Percentiles rank a stretch among this genome's conserved stretches.
Conservation (phyloP, 2,113 vertebrate genomes). For the Nansenia antarctica region DNA sequence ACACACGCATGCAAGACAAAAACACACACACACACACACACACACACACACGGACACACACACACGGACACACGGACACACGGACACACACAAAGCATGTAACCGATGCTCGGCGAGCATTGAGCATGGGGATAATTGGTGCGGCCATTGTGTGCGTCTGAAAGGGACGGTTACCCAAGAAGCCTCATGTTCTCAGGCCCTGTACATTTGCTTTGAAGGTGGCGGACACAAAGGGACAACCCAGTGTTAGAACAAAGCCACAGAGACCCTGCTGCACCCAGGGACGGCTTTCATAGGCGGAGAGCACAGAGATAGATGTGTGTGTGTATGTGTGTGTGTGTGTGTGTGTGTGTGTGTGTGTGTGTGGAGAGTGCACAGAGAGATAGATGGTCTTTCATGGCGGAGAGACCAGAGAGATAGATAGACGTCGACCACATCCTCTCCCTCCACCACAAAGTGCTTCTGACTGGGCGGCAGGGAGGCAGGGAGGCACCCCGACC, state of each 20-base stretch:
- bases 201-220: slow-evolving; percentile 81
- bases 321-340: slow-evolving; percentile 23
- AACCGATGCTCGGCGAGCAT: slow-evolving; percentile 76
- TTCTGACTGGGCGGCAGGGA: too few species aligned
- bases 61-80: slow-evolving; percentile 32
- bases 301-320: slow-evolving; percentile 64
- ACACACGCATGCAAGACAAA: background rate
- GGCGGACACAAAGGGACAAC: slow-evolving; percentile 75
- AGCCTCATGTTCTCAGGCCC: slow-evolving; percentile 80
- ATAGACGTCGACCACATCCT: too few species aligned
- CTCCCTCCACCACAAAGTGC: too few species aligned
- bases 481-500: too few species aligned
- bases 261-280: slow-evolving; percentile 68
- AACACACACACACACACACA: too few species aligned
- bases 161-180: slow-evolving; percentile 81
- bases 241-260: slow-evolving; percentile 72
- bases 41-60: slow-evolving; percentile 9
- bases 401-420: too few species aligned
- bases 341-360: too few species aligned
- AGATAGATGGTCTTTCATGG: too few species aligned
- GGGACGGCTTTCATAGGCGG: slow-evolving; percentile 67
- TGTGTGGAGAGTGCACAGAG: too few species aligned
- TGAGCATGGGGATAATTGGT: slow-evolving; percentile 78
- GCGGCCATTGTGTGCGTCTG: slow-evolving; percentile 74
- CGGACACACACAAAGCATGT: slow-evolving; percentile 66